Evolutionary conservation across 2,113 vertebrate genomes (phyloP), one percentile per base, ranked within the genome.

Genomic region (Peucedramus taeniatus): DNA sequence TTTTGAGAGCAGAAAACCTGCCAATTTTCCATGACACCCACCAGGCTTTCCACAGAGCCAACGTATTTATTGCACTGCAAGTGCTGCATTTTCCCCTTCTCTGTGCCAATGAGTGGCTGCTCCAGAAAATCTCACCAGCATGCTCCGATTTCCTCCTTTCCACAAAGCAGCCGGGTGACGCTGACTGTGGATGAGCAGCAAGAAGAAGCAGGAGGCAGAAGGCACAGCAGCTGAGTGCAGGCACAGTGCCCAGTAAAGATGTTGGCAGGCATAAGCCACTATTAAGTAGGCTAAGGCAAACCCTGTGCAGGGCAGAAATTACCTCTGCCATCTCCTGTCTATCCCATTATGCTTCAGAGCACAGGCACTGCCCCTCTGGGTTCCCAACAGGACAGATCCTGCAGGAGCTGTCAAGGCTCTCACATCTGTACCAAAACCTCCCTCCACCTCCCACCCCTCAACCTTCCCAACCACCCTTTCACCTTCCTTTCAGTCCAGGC

Each of bases 401-500:
- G 13, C 24, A 49, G 14, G 16, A 79, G 11, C 6, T 80, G 44
- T 47, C 31, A 5, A 0, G 15, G 84, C 50, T 81, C 35, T 26
- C 0, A 0, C 33, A 76, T n/a, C 35, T 7, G 0, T n/a, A 40
- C 4, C 35, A 20, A 71, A 89, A 72, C 10, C 21, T 45, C 39
- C 23, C 37, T 77, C 44, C 21, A 64, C 10, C 40, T 59, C 59
- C 39, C 2, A 1, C 6, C 15, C 27, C 19, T 37, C 1, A 0
- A 24, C 16, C 1, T 7, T 13, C 21, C 22, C 5, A 19, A 18
- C 10, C 27, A 20, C 23, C 18, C 39, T 80, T 56, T 11, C 35
- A 40, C 24, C 7, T 60, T 71, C 39, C 56, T 83, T 65, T 51
- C 50, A 69, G 39, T 21, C 35, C 17, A 7, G 5, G 18, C 19